A percentile compares a stretch with the other conserved stretches of the same genome.
Evolutionary conservation across 2,888 invertebrate species (phyloP).

Genomic region (Drosophila pseudotakahashii): DNA sequence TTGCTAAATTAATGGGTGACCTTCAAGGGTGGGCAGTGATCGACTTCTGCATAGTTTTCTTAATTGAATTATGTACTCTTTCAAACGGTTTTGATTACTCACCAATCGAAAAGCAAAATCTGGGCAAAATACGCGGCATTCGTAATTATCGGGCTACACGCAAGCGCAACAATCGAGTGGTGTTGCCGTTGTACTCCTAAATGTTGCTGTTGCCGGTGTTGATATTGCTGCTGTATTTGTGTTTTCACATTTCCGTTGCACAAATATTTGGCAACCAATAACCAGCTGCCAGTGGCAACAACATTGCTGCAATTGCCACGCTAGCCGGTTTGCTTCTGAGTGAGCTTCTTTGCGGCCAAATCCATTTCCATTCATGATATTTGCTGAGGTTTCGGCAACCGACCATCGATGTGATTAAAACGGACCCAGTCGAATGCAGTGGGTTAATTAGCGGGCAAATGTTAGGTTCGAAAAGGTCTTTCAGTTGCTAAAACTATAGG

Average conservation of each 20-base stretch:
- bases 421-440: slow-evolving; percentile 24
- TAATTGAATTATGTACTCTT: slow-evolving; percentile 30
- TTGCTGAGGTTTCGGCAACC: slow-evolving; percentile 45
- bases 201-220: slow-evolving; percentile 23
- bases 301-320: slow-evolving; percentile 37
- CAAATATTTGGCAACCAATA: slow-evolving; percentile 65
- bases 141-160: slow-evolving; percentile 24
- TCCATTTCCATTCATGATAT: slow-evolving; percentile 42
- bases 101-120: slow-evolving; percentile 21
- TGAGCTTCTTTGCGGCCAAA: slow-evolving; percentile 26
- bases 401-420: slow-evolving; percentile 24
- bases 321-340: slow-evolving; percentile 45
- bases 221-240: slow-evolving; percentile 25
- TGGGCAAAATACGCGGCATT: slow-evolving; percentile 12
- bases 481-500: slow-evolving; percentile 6
- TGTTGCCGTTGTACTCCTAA: slow-evolving; percentile 1
- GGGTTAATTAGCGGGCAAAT: slow-evolving; percentile 34
- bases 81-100: neutral
- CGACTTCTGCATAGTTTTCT: slow-evolving; percentile 16
- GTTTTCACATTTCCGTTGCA: slow-evolving; percentile 57
- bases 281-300: slow-evolving; percentile 27
- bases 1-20: slow-evolving; percentile 16
- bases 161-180: slow-evolving; percentile 23
- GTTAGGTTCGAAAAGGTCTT: slow-evolving; percentile 23
- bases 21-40: slow-evolving; percentile 11